Base-by-base conservation (phyloP, 2,113 vertebrate genomes). In the Leuciscus idus region DNA sequence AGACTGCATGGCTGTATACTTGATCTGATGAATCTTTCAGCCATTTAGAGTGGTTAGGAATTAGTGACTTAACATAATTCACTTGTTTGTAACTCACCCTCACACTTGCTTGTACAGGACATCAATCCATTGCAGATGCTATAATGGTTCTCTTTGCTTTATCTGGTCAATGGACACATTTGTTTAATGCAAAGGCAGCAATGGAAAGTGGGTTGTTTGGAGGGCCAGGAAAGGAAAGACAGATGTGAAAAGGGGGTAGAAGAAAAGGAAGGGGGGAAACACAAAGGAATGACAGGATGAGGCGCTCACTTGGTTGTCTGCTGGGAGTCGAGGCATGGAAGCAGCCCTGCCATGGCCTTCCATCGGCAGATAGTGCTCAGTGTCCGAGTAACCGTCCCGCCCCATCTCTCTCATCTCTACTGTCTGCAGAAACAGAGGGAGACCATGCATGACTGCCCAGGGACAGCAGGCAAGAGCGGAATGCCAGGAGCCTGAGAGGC, bases 371-470 rank as follows among this genome's bases (percentile, higher is more conserved):
- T 96, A 97, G 93, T 95, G 96, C 92, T 98, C 97, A 43, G 95
- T 97, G 95, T 98, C 97, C 6, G 97, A 98, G 94, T 96, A 97
- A 94, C 96, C 97, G 59, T 98, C 97, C 88, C 95, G 95, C 91
- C 95, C 95, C 96, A 98, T 97, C 92, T 97, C 96, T 92, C 95
- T 96, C 97, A 98, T 96, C 95, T 98, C 97, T 95, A 98, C 97
- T 81, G 96, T 95, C 97, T 98, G 95, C 43, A 91, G 90, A 94
- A 94, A 91, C 92, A 91, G 89, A 93, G 92, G 84, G 86, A 92
- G 77, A 92, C 85, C 23, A 89, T 92, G 94, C 93, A 92, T 92
- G 93, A 93, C 91, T 93, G 91, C 89, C 90, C 72, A 86, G 64
- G 55, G 85, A 68, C 84, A 70, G 61, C 66, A 74, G 73, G 75